These are phyloP conservation scores for Pollenia angustigena DNA, from an alignment of 2,888 invertebrate genomes.

Conservation along the genomic window DNA sequence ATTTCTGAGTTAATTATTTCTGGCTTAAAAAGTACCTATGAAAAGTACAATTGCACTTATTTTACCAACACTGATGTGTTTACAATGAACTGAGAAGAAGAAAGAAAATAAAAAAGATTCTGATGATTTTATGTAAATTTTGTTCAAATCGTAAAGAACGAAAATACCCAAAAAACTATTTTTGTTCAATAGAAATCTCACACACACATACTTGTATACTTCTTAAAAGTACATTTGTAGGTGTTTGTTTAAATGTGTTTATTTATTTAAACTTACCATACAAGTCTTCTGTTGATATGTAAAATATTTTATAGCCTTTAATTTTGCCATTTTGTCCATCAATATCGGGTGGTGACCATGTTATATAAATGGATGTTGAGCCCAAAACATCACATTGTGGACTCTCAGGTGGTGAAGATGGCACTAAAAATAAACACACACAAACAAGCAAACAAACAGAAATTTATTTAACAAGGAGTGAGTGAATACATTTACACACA, in stretches of 20 bases:
- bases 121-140: constrained; percentile 52
- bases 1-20: no score
- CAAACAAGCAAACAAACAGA: background rate
- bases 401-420: constrained; percentile 93
- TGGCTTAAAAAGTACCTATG: no score
- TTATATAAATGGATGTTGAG: constrained; percentile 93
- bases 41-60: no score
- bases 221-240: background rate
- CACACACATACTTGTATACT: background rate
- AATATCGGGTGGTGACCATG: constrained; percentile 92
- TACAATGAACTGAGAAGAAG: background rate
- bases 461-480: constrained; percentile 23
- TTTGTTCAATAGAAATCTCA: constrained; percentile 5
- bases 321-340: constrained; percentile 93
- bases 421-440: constrained; percentile 86
- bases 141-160: constrained; percentile 7
- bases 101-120: background rate
- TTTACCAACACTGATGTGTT: background rate
- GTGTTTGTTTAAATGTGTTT: constrained; percentile 75
- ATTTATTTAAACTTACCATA: constrained; percentile 86
- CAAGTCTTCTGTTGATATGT: constrained; percentile 91
- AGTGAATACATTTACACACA: constrained; percentile 6
- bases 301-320: constrained; percentile 93
- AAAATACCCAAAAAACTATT: constrained; percentile 9
- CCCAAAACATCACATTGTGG: constrained; percentile 92